Conservation (phyloP, 2,797 vertebrate species). For the Sebastes minor region DNA sequence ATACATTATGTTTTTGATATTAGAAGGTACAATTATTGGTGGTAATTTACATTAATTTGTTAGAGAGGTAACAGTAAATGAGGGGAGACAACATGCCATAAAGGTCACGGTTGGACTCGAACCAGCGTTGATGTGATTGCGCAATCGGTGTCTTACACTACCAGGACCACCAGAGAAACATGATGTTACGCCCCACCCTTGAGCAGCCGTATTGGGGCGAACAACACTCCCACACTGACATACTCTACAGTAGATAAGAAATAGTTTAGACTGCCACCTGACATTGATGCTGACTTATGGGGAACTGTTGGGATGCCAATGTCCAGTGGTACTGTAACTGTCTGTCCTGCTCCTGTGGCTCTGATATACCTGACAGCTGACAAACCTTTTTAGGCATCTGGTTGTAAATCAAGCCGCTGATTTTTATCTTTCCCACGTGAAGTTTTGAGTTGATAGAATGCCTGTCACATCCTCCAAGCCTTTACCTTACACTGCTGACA, state of each 20-base stretch:
- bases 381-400: neutral
- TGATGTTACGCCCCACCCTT: no score
- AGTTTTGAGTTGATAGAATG: neutral
- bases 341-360: neutral
- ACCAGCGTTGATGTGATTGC: neutral
- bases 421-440: neutral
- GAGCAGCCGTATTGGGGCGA: no score
- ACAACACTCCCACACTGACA: no score
- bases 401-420: neutral
- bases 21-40: neutral
- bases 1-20: neutral
- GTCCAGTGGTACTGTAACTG: neutral
- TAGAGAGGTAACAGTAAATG: neutral
- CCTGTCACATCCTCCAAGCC: neutral
- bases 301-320: neutral
- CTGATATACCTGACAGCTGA: neutral
- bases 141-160: neutral
- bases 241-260: neutral
- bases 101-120: neutral
- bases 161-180: neutral
- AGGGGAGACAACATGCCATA: neutral
- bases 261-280: neutral
- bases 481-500: constrained; percentile 4
- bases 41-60: neutral
- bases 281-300: neutral